These are phyloP conservation scores for Rhodinocichla rosea DNA, from an alignment of 2,113 vertebrate species.

Conservation along the genomic window DNA sequence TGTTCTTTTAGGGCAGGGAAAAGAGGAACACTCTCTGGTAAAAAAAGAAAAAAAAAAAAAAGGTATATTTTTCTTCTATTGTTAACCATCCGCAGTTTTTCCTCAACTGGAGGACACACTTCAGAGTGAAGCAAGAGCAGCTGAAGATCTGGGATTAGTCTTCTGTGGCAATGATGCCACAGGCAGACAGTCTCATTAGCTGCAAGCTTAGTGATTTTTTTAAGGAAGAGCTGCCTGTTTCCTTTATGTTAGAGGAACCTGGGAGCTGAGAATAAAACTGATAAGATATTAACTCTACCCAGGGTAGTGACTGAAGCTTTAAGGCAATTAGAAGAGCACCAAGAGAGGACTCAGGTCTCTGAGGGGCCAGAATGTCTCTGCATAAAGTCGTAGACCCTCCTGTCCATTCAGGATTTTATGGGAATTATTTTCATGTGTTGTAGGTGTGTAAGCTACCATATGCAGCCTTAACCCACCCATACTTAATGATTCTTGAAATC, in stretches of 20 bases:
- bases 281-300: background rate
- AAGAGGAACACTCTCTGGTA: background rate
- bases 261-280: background rate
- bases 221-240: background rate
- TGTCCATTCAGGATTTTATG: background rate
- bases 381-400: background rate
- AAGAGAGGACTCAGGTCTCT: background rate
- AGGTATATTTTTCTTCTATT: background rate
- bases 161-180: background rate
- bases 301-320: background rate
- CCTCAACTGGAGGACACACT: background rate
- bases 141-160: background rate
- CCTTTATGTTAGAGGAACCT: background rate
- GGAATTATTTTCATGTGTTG: background rate
- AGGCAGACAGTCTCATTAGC: background rate
- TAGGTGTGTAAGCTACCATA: background rate
- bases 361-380: background rate
- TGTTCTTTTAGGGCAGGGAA: background rate
- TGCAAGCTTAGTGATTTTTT: background rate
- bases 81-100: background rate
- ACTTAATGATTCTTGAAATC: background rate
- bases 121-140: background rate
- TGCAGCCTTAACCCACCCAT: background rate
- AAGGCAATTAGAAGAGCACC: background rate
- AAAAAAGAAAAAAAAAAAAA: background rate